Evolutionary conservation across 2,888 invertebrate genomes (phyloP).

Genomic region (Leptura quadrifasciata): DNA sequence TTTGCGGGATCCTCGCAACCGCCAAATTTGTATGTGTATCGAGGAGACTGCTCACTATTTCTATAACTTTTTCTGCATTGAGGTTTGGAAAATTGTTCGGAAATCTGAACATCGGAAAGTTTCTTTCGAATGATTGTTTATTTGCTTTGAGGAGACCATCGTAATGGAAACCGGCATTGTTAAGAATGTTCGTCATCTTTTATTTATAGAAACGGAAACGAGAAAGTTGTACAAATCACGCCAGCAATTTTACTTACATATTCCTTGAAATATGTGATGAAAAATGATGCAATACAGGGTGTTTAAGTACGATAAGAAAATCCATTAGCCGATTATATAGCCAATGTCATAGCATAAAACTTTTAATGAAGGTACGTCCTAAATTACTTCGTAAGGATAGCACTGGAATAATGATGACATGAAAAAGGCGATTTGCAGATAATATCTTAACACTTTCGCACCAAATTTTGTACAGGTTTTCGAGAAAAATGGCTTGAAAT

Average conservation of each 20-base stretch:
- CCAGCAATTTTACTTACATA: not conserved
- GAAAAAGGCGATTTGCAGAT: too few species aligned
- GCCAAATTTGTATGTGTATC: slow-evolving; percentile 15
- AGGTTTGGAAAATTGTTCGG: slow-evolving; percentile 3
- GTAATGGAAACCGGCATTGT: not conserved
- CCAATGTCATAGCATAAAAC: too few species aligned
- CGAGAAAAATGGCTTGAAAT: too few species aligned
- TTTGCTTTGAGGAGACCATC: not conserved
- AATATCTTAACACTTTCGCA: too few species aligned
- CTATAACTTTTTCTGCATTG: slow-evolving; percentile 2
- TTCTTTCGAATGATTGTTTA: not conserved
- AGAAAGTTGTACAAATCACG: not conserved
- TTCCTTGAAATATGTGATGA: too few species aligned
- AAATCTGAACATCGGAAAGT: not conserved
- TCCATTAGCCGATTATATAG: too few species aligned
- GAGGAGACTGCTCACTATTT: slow-evolving; percentile 9
- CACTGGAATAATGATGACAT: too few species aligned
- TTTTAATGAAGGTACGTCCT: too few species aligned
- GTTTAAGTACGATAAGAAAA: too few species aligned
- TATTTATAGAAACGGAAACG: not conserved
- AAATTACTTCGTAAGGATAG: too few species aligned
- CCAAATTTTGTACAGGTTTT: too few species aligned
- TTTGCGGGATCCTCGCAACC: not conserved
- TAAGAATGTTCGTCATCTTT: not conserved
- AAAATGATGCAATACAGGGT: too few species aligned